phyloP scores from a whole-genome alignment of 2,888 invertebrate genomes.

The Parelbella ahira region DNA sequence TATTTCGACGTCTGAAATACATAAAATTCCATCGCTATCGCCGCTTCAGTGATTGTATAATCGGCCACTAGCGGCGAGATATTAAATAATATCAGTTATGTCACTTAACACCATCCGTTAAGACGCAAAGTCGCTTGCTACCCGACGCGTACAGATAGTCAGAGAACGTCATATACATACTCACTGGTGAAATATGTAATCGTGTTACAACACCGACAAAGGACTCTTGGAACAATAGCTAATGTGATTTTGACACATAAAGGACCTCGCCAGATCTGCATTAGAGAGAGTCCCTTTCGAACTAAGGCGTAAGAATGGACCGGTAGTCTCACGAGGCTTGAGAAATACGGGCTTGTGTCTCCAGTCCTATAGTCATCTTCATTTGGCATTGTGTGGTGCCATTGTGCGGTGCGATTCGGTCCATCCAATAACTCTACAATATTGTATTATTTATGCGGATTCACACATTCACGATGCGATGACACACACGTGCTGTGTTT shows the following conservation, averaged over 20 bases:
- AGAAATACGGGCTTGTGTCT: constrained; percentile 50
- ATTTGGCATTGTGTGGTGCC: constrained; percentile 18
- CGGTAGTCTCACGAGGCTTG: no score
- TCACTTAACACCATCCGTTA: constrained; percentile 10
- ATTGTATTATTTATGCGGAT: no score
- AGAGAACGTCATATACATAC: constrained; percentile 2
- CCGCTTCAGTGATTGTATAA: constrained; percentile 23
- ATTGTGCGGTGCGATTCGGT: constrained; percentile 11
- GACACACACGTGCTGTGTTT: no score
- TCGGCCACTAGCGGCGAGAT: constrained; percentile 2
- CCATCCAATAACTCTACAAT: no score
- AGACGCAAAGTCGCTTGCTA: constrained; percentile 10
- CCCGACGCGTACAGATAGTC: background rate
- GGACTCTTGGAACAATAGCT: constrained; percentile 49
- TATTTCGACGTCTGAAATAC: constrained; percentile 29
- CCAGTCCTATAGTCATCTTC: constrained; percentile 28
- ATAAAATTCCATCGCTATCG: constrained; percentile 30
- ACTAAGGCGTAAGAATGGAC: no score
- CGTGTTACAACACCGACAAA: constrained; percentile 38
- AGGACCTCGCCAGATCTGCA: constrained; percentile 26
- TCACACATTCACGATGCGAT: no score
- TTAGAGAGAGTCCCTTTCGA: no score
- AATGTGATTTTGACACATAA: constrained; percentile 59
- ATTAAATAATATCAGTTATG: background rate
- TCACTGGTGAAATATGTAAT: constrained; percentile 26